Percentiles rank a stretch among this genome's conserved stretches.
Evolutionary conservation across 2,888 invertebrate genomes (phyloP).

Genomic region (Coelopa pilipes): DNA sequence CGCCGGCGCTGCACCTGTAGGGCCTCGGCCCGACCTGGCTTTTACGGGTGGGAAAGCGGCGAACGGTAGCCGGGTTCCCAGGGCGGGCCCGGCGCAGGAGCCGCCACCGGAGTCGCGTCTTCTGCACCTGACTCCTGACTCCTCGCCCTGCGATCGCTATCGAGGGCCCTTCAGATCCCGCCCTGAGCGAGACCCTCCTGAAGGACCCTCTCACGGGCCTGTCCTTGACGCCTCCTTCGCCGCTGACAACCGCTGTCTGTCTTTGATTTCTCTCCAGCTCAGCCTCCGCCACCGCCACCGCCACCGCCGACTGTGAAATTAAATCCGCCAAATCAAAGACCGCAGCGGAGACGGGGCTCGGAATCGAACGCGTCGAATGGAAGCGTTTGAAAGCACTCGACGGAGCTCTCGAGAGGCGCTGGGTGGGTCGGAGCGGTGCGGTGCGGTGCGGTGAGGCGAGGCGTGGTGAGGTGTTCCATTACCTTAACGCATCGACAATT

Average conservation of each 20-base stretch:
- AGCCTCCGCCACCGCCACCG: not conserved
- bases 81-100: too few relatives aligned
- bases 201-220: not conserved
- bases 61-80: too few relatives aligned
- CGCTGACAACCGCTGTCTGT: not conserved
- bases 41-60: too few relatives aligned
- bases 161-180: too few relatives aligned
- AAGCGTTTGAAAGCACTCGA: not conserved
- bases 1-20: too few relatives aligned
- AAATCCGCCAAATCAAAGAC: not conserved
- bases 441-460: slow-evolving; percentile 17
- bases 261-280: not conserved
- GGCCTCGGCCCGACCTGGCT: too few relatives aligned
- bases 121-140: too few relatives aligned
- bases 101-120: too few relatives aligned
- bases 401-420: too few relatives aligned
- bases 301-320: not conserved
- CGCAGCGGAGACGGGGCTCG: not conserved
- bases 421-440: too few relatives aligned
- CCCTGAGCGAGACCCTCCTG: too few relatives aligned
- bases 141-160: too few relatives aligned
- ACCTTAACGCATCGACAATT: slow-evolving; percentile 68
- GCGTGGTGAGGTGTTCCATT: slow-evolving; percentile 61
- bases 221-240: not conserved
- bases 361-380: slow-evolving; percentile 33